phyloP scores from a whole-genome alignment of 2,888 invertebrate species.

The Athrips mouffetella region DNA sequence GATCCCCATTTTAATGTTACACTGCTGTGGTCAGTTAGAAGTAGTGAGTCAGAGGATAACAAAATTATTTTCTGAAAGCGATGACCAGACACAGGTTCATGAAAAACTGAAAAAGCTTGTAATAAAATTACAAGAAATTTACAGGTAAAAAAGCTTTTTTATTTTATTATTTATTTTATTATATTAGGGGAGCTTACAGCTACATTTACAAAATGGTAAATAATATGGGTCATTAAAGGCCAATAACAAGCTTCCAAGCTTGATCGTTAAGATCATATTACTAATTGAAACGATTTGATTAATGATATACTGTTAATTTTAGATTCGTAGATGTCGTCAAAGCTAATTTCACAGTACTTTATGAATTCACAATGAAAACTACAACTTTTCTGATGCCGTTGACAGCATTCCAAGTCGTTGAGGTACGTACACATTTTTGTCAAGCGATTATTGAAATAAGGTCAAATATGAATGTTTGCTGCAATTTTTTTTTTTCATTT shows the following conservation, averaged over 20 bases:
- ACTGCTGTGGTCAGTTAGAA: slow-evolving; percentile 55
- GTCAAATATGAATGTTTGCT: background rate
- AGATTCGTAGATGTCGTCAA: slow-evolving; percentile 43
- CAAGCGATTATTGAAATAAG: background rate
- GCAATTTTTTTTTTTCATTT: slow-evolving; percentile 21
- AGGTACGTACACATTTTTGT: slow-evolving; percentile 33
- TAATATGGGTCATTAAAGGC: too few relatives aligned
- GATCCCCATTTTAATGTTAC: slow-evolving; percentile 55
- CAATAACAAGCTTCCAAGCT: background rate
- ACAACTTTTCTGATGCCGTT: slow-evolving; percentile 53
- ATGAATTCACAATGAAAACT: slow-evolving; percentile 55
- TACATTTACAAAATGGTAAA: too few relatives aligned
- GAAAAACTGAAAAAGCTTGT: slow-evolving; percentile 44
- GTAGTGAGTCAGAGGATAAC: slow-evolving; percentile 42
- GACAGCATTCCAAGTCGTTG: slow-evolving; percentile 48
- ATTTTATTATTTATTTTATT: background rate
- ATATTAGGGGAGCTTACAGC: too few relatives aligned
- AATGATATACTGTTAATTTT: slow-evolving; percentile 29
- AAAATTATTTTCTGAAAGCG: slow-evolving; percentile 33
- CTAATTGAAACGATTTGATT: slow-evolving; percentile 9
- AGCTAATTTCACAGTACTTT: slow-evolving; percentile 39
- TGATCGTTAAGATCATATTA: background rate
- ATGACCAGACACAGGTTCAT: slow-evolving; percentile 31
- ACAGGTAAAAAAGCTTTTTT: slow-evolving; percentile 32
- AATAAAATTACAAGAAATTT: slow-evolving; percentile 44